Evolutionary conservation across 1,140 invertebrate species (phyloP), one percentile per base, ranked within the genome.

Genomic region (Phthorimaea operculella): DNA sequence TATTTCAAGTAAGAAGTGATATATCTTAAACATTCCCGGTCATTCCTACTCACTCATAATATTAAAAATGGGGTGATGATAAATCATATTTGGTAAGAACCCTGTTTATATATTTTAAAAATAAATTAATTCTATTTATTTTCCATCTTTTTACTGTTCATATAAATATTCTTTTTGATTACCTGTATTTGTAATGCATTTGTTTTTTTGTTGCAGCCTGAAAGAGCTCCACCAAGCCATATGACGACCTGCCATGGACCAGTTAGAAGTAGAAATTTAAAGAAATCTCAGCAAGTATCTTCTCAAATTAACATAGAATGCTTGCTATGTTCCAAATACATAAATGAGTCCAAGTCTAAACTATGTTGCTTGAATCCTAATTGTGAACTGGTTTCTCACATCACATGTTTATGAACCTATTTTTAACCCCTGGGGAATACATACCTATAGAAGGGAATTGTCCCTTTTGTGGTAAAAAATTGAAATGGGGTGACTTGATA

Each of bases 401-500:
- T 95, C 21, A 83, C 89, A 18, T 97, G 96, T 76, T 81, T 97
- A 39, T 92, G 0, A 87, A 90, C 54, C 60, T 84, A 58, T 93
- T 95, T 74, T 79, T 91, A 8, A 66, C 83, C 18, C 71, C 87
- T 1, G 88, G 88, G 4, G 89, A 90, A 68, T 91, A 91, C 74
- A 75, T 97, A 12, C 95, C 95, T 0, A 78, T 96, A n/a, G 88
- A 91, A 53, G 94, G 94, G 0, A 70, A 66, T 9, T 97, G 96
- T 83, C 94, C 94, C 0, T 80, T 83, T 28, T 97, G 96, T 81
- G 69, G 87, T 9, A 83, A 70, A 0, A 79, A 78, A 1, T 69
- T 94, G 12, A 87, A 93, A 47, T 97, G 96, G 96, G 93, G 93
- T 45, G 93, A 96, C 79, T 74, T 97, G 12, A 88, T 97, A 50